Base-by-base conservation (phyloP, 2,113 vertebrate species). In the Monopterus albus region DNA sequence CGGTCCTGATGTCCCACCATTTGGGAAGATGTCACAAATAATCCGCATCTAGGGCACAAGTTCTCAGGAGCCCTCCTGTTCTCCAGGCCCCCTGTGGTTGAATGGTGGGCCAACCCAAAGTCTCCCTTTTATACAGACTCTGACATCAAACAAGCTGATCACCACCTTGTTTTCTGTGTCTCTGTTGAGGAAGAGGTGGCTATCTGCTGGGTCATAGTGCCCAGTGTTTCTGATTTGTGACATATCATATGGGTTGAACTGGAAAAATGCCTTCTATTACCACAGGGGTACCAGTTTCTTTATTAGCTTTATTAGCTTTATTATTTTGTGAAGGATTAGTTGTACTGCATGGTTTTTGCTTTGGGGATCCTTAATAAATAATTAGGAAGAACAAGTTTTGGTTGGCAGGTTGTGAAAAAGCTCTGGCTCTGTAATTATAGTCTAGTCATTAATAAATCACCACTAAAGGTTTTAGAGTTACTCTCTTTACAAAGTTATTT, bases 171-270 rank as follows among this genome's bases (percentile, higher is more conserved):
- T 53, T 35, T 40, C 52, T 14, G 21, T 23, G 18, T 60, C 66
- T 61, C 13, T 72, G 55, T 68, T 13, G 43, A 36, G 80, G 62
- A 59, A 61, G 70, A 69, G 45, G 46, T 67, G 51, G 42, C 58
- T 71, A 49, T 81, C 83, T 87, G 81, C 92, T 90, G 92, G 93
- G 92, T 93, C 93, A 88, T 93, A 94, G 90, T 84, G 92, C 91
- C 87, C 88, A 74, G 53, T 45, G 26, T 17, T 10, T 70, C 59
- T 29, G 49, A 14, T 23, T 31, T 76, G 52, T 72, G 28, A 62
- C 46, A 29, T 14, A 17, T 6, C n/a, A n/a, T n/a, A n/a, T n/a
- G 0, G 17, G 23, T 18, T 7, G 13, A n/a, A n/a, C n/a, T n/a
- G 17, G 10, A 57, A 36, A 38, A 20, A 12, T 1, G 5, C 1